Evolutionary conservation across 2,888 invertebrate genomes (phyloP).

Genomic region (Chloromyia formosa): DNA sequence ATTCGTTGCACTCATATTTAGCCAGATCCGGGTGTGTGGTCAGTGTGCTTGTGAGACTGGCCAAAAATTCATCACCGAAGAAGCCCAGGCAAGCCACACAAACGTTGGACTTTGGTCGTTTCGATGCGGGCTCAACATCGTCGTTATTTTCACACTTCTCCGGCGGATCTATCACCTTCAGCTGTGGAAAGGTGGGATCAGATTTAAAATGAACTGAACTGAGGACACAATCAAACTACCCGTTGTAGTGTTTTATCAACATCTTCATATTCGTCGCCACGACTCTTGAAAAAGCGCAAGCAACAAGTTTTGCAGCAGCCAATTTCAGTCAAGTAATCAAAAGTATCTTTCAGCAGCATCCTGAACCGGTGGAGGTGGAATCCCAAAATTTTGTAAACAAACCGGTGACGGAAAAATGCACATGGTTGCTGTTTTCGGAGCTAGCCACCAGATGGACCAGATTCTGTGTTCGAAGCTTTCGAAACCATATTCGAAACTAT

Average conservation of each 20-base stretch:
- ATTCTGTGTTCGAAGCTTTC: too few species aligned
- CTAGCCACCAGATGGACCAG: not conserved
- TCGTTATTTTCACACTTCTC: not conserved
- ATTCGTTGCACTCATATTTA: constrained; percentile 72
- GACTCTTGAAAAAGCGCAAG: constrained; percentile 72
- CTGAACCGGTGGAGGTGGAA: not conserved
- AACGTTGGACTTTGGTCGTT: constrained; percentile 65
- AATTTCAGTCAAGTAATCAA: constrained; percentile 65
- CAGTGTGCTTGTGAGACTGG: constrained; percentile 67
- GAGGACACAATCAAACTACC: constrained; percentile 58
- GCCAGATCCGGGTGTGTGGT: constrained; percentile 65
- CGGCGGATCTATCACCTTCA: not conserved
- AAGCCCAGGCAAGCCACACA: constrained; percentile 80
- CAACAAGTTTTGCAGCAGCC: constrained; percentile 77
- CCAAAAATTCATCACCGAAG: constrained; percentile 69
- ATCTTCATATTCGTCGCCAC: constrained; percentile 68
- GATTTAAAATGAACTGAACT: not conserved
- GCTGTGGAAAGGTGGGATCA: too few species aligned
- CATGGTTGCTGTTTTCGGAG: not conserved
- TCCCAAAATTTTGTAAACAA: constrained; percentile 24
- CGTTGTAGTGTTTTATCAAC: constrained; percentile 64
- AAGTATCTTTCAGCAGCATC: constrained; percentile 66
- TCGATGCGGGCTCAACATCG: constrained; percentile 56
- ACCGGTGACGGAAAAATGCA: constrained; percentile 1
- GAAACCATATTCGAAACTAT: too few species aligned